Conservation (phyloP, 1,140 invertebrate species). For the Drosophila jambulina region DNA sequence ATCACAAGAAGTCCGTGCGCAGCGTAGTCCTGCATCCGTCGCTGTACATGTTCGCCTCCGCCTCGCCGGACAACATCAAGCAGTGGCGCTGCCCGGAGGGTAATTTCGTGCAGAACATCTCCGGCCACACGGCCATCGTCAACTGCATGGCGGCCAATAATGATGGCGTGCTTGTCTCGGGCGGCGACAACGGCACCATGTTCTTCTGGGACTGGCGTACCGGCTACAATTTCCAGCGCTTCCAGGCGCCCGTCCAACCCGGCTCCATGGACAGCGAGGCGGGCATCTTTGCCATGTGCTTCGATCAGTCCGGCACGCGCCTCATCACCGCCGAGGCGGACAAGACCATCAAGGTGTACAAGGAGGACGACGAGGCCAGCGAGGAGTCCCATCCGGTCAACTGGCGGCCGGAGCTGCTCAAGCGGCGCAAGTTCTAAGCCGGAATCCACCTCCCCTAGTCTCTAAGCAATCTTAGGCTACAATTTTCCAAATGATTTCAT, state of each 20-base stretch:
- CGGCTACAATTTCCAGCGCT: slow-evolving; percentile 98
- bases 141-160: slow-evolving; percentile 98
- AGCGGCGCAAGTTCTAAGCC: slow-evolving; percentile 92
- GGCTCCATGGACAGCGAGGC: slow-evolving; percentile 99
- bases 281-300: slow-evolving; percentile 97
- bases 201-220: slow-evolving; percentile 99
- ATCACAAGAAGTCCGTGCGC: slow-evolving; percentile 99
- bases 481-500: slow-evolving; percentile 19
- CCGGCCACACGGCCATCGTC: slow-evolving; percentile 98
- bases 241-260: slow-evolving; percentile 96
- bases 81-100: slow-evolving; percentile 99
- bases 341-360: slow-evolving; percentile 99
- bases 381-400: slow-evolving; percentile 99
- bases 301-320: slow-evolving; percentile 96
- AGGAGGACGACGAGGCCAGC: slow-evolving; percentile 97
- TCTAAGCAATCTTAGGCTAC: slow-evolving; percentile 9
- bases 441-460: slow-evolving; percentile 1
- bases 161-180: slow-evolving; percentile 98
- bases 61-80: slow-evolving; percentile 99
- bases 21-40: slow-evolving; percentile 96
- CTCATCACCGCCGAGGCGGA: slow-evolving; percentile 99
- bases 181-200: slow-evolving; percentile 99
- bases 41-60: slow-evolving; percentile 98
- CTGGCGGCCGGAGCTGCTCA: slow-evolving; percentile 98
- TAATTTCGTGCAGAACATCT: slow-evolving; percentile 98